Conservation (phyloP, 2,113 vertebrate genomes). For the Ornithorhynchus anatinus region DNA sequence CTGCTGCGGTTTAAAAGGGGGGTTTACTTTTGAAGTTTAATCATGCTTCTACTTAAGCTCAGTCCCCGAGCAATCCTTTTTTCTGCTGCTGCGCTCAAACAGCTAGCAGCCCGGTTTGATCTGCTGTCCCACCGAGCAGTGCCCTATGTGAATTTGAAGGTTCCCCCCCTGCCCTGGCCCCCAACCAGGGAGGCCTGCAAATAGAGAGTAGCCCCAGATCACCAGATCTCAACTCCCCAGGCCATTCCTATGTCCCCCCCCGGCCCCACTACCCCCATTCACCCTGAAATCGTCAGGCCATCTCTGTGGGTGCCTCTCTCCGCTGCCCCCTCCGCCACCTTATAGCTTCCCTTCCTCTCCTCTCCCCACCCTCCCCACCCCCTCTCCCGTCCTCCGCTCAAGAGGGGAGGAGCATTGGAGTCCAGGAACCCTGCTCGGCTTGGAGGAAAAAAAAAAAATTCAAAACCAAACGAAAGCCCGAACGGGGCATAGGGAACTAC, state of each 20-base stretch:
- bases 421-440: conserved; percentile 75
- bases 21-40: conserved; percentile 79
- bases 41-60: conserved; percentile 78
- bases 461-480: conserved; percentile 68
- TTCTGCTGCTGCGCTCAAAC: conserved; percentile 85
- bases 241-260: conserved; percentile 73
- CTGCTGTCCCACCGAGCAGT: conserved; percentile 81
- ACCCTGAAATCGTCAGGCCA: conserved; percentile 71
- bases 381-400: conserved; percentile 53
- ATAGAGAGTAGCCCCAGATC: conserved; percentile 72
- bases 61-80: conserved; percentile 83
- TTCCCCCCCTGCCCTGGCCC: conserved; percentile 41
- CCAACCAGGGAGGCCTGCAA: conserved; percentile 72
- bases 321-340: too few relatives aligned
- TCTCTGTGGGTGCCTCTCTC: conserved; percentile 51
- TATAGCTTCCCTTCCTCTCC: conserved; percentile 19
- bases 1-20: conserved; percentile 63
- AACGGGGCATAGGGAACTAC: conserved; percentile 78
- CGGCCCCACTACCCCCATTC: conserved; percentile 37
- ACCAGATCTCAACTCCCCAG: conserved; percentile 65
- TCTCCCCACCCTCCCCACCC: background rate
- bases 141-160: conserved; percentile 81
- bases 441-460: conserved; percentile 65
- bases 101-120: conserved; percentile 89
- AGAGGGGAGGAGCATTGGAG: conserved; percentile 69